phyloP scores from a whole-genome alignment of 2,113 vertebrate genomes.

The Gasterosteus nipponicus region DNA sequence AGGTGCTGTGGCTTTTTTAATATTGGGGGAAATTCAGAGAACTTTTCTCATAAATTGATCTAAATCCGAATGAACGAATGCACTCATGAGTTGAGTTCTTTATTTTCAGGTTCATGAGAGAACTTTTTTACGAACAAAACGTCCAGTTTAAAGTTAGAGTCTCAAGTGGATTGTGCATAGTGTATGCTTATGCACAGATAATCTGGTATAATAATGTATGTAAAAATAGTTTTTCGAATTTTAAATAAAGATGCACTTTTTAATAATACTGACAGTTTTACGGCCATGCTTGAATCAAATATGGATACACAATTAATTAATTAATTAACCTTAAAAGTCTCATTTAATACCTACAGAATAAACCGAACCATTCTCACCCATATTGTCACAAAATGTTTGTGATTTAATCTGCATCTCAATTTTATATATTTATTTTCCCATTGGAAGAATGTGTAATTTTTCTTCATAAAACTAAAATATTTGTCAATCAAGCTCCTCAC shows the following conservation, averaged over 20 bases:
- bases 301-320: background rate
- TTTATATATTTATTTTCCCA: background rate
- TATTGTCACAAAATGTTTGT: background rate
- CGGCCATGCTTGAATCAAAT: background rate
- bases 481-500: background rate
- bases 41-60: background rate
- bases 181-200: background rate
- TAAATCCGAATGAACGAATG: background rate
- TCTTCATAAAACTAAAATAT: background rate
- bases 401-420: background rate
- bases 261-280: background rate
- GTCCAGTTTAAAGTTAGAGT: background rate
- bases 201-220: background rate
- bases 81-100: background rate
- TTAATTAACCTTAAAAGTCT: background rate
- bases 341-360: background rate
- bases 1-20: slow-evolving; percentile 1
- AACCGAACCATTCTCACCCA: background rate
- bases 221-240: too few relatives aligned
- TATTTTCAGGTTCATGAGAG: background rate
- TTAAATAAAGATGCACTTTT: background rate
- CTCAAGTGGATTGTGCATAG: background rate
- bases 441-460: background rate
- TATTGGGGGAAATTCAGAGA: background rate
- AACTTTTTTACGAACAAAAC: slow-evolving; percentile 7